Evolutionary conservation across 2,888 invertebrate species (phyloP), one percentile per base, ranked within the genome.

Genomic region (Aphidius colemani): DNA sequence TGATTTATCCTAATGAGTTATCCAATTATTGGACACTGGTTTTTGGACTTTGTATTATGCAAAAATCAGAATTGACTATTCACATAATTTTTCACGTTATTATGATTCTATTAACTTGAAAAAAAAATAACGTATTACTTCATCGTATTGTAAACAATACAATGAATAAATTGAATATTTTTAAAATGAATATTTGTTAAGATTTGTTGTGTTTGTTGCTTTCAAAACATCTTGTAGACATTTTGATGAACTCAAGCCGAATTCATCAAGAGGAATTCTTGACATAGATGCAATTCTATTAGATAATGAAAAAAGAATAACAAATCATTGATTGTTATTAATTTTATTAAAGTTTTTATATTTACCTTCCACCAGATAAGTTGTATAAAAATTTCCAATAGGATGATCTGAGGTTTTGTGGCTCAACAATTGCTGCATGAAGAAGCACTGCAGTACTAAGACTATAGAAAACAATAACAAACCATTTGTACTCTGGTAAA

Each of bases 341-440:
- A 58, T 57, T 43, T 40, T n/a, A 7, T 56, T 18, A 61, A 46
- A 10, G 50, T 49, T 50, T 41, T 66, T 69, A 73, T 7, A 46
- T 46, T 81, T 76, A 87, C 88, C 88, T 85, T 79, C 87, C 89
- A 51, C 90, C 91, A 0, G 94, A 94, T 67, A 93, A 85, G 66
- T 86, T 86, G 69, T 88, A 86, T 50, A 95, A 83, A 81, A 94
- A 94, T 77, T 89, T 91, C 87, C 90, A 93, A 82, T 95, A 95
- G 62, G 92, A 92, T n/a, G 89, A 86, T 69, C 94, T 85, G 68
- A 95, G 80, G 75, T 89, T 90, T 65, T 89, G 89, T 0, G 94
- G 92, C 78, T 95, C 94, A 65, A 93, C 74, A 46, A 93, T 87
- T 60, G 90, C 92, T 7, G 89, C 89, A 81, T 93, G 92, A 78